These are phyloP conservation scores for Menidia beryllina DNA, from an alignment of 2,113 vertebrate species.

Conservation along the genomic window DNA sequence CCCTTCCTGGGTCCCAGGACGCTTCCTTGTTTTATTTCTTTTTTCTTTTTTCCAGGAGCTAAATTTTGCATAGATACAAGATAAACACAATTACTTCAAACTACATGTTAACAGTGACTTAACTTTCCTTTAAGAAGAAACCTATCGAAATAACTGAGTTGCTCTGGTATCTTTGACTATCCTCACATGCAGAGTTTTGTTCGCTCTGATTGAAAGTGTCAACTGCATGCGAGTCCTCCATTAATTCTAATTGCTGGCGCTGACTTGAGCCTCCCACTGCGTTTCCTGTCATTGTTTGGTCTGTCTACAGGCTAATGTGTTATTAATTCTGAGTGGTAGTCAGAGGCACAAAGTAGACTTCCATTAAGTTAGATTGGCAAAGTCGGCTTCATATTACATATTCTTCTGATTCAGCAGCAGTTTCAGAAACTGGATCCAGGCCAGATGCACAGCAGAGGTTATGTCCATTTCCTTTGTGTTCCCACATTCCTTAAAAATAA, in stretches of 20 bases:
- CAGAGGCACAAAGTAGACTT: neutral
- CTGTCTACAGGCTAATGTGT: slow-evolving; percentile 1
- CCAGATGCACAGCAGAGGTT: slow-evolving; percentile 13
- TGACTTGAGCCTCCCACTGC: neutral
- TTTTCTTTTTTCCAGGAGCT: too few relatives aligned
- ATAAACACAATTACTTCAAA: neutral
- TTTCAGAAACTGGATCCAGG: neutral
- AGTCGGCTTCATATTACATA: slow-evolving; percentile 24
- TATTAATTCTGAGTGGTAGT: slow-evolving; percentile 13
- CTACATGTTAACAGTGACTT: neutral
- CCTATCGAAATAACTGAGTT: neutral
- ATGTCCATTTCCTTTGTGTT: slow-evolving; percentile 4
- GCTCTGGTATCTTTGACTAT: neutral
- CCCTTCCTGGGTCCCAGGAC: too few relatives aligned
- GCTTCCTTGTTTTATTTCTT: too few relatives aligned
- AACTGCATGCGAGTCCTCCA: neutral
- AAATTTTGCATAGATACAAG: neutral
- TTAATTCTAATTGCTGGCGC: neutral
- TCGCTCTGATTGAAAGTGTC: neutral
- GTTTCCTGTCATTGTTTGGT: slow-evolving; percentile 3
- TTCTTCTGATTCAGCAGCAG: slow-evolving; percentile 18
- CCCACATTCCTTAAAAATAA: slow-evolving; percentile 22
- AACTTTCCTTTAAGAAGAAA: neutral
- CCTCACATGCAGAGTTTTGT: neutral
- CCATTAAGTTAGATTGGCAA: slow-evolving; percentile 26